These are phyloP conservation scores for Cyclina sinensis DNA, from an alignment of 1,140 invertebrate genomes.

Conservation along the genomic window DNA sequence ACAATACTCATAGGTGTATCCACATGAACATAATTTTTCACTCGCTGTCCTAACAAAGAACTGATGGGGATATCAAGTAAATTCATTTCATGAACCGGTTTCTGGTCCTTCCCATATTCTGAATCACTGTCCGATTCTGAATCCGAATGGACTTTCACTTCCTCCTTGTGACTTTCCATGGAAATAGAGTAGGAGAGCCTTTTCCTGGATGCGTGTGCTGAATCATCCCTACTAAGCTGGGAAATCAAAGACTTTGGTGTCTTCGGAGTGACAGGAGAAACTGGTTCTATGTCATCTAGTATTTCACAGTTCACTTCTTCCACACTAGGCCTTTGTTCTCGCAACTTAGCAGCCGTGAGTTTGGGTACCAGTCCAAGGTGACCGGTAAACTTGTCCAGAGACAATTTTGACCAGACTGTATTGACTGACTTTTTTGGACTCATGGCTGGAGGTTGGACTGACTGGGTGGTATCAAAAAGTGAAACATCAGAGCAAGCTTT, in stretches of 20 bases:
- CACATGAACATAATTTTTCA: slow-evolving; percentile 79
- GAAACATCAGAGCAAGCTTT: slow-evolving; percentile 11
- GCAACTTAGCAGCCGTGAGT: slow-evolving; percentile 74
- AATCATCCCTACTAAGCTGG: slow-evolving; percentile 80
- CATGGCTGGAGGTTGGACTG: slow-evolving; percentile 59
- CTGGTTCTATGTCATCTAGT: slow-evolving; percentile 76
- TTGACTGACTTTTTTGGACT: slow-evolving; percentile 51
- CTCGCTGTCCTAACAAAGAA: slow-evolving; percentile 80
- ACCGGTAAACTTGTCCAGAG: slow-evolving; percentile 67
- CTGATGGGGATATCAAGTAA: slow-evolving; percentile 79
- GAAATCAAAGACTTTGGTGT: slow-evolving; percentile 84
- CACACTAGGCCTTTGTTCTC: slow-evolving; percentile 67
- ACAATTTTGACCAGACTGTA: slow-evolving; percentile 13
- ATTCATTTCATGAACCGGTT: slow-evolving; percentile 64
- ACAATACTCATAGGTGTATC: slow-evolving; percentile 76
- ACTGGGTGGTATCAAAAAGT: slow-evolving; percentile 25
- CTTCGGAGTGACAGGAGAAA: slow-evolving; percentile 78
- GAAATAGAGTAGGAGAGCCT: slow-evolving; percentile 69
- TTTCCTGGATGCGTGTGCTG: slow-evolving; percentile 62
- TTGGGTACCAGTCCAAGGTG: slow-evolving; percentile 76
- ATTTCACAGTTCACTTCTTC: slow-evolving; percentile 81
- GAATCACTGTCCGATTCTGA: slow-evolving; percentile 58
- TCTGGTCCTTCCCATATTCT: neutral
- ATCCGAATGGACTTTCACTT: slow-evolving; percentile 23
- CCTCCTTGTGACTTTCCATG: slow-evolving; percentile 57